Evolutionary conservation across 2,113 vertebrate genomes (phyloP), one percentile per base, ranked within the genome.

Genomic region (Erythrocercus mccallii): DNA sequence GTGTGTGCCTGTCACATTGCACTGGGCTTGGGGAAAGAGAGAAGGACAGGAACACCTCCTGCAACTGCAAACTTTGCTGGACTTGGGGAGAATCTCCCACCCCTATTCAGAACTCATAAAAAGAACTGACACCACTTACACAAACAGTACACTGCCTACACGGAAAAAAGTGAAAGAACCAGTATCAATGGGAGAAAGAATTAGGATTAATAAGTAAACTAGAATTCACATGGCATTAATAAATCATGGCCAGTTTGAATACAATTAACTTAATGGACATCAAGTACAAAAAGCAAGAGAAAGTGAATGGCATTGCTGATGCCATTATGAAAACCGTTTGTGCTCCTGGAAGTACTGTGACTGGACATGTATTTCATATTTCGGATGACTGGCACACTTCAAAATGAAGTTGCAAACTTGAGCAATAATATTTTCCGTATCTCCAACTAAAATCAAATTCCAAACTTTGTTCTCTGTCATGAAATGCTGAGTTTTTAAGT

Each of bases 21-120:
- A 6, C 88, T 4, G 21, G 33, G 7, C 15, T 33, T 25, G 72
- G 58, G 25, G 45, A 28, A 7, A 44, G 42, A 37, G 6, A 47
- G 5, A 8, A 69, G 47, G 30, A 35, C 27, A 44, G 18, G 16
- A 74, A 51, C 47, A 44, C n/a, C 44, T 47, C 58, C 85, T 88
- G 71, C 25, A 80, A 9, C 51, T 38, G 69, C 35, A 53, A 66
- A 45, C 24, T 56, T 37, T 28, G 15, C 17, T 56, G 68, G 54
- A 21, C 38, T 22, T 44, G 30, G 16, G 45, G 19, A 40, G 30
- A 40, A 42, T n/a, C 77, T 42, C 42, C 27, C 30, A 69, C 5
- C 10, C 7, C 5, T 5, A 31, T 0, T 0, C 28, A 66, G 40
- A 77, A 47, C 10, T 58, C 22, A 13, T 18, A 28, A 20, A 45